Conservation (phyloP, 2,888 invertebrate genomes). For the Spialia ferax region DNA sequence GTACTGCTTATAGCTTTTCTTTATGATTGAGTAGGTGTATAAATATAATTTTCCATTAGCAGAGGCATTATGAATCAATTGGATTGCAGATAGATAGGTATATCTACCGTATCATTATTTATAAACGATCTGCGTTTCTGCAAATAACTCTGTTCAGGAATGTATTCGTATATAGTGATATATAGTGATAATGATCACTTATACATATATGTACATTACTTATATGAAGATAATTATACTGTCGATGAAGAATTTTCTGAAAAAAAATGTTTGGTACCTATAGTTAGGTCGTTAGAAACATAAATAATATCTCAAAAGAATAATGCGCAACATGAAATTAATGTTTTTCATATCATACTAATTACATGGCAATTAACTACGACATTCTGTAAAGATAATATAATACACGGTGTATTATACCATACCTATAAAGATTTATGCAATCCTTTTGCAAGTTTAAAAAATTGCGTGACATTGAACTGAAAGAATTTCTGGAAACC, state of each 20-base stretch:
- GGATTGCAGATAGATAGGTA: background rate
- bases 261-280: background rate
- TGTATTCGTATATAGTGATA: background rate
- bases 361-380: background rate
- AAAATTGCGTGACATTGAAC: background rate
- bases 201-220: too few relatives aligned
- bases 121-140: slow-evolving; percentile 16
- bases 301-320: background rate
- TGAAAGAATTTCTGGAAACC: background rate
- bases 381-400: too few relatives aligned
- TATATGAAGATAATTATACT: background rate
- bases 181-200: background rate
- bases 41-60: slow-evolving; percentile 72
- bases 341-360: background rate
- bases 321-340: background rate
- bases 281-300: too few relatives aligned
- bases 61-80: slow-evolving; percentile 52
- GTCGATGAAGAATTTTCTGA: background rate
- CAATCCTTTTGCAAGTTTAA: background rate
- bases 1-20: slow-evolving; percentile 62
- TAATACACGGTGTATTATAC: too few relatives aligned
- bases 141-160: background rate
- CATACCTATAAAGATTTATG: too few relatives aligned
- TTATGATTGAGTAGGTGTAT: slow-evolving; percentile 57
- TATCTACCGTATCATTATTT: background rate